phyloP scores from a whole-genome alignment of 2,797 vertebrate genomes.

The Danio choprae region DNA sequence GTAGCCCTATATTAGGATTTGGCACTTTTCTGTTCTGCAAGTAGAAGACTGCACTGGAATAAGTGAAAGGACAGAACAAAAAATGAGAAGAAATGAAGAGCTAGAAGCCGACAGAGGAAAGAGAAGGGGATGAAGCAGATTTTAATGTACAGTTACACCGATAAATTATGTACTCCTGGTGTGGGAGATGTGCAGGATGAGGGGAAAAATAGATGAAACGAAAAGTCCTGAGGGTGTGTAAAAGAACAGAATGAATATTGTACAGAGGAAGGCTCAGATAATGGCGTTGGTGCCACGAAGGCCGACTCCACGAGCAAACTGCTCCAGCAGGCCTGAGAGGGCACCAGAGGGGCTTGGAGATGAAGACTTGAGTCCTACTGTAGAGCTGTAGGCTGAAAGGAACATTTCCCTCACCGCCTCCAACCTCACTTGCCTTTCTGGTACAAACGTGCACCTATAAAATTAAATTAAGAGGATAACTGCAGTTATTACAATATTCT shows the following conservation, averaged over 20 bases:
- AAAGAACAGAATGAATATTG: background rate
- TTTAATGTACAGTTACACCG: conserved; percentile 1
- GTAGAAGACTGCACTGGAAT: conserved; percentile 20
- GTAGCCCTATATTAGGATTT: conserved; percentile 67
- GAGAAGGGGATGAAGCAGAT: background rate
- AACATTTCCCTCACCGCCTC: conserved; percentile 93
- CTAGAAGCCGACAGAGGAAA: background rate
- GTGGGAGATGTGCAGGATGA: background rate
- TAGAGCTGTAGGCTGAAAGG: conserved; percentile 91
- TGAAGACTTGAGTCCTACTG: conserved; percentile 88
- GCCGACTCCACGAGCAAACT: conserved; percentile 93
- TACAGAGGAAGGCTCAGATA: conserved; percentile 76
- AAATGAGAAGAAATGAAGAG: background rate
- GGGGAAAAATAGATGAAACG: background rate
- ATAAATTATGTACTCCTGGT: conserved; percentile 8
- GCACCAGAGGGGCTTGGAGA: conserved; percentile 89
- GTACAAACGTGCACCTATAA: conserved; percentile 79
- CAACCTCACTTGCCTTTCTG: conserved; percentile 86
- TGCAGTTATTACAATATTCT: background rate
- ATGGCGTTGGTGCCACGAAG: conserved; percentile 87
- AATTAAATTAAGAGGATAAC: conserved; percentile 1
- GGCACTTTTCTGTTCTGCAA: conserved; percentile 71
- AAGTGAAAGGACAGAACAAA: conserved; percentile 17
- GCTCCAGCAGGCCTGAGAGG: conserved; percentile 93
- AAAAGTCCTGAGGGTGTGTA: conserved; percentile 22